Base-by-base conservation (phyloP, 1,140 invertebrate genomes). In the Drosophila repletoides region DNA sequence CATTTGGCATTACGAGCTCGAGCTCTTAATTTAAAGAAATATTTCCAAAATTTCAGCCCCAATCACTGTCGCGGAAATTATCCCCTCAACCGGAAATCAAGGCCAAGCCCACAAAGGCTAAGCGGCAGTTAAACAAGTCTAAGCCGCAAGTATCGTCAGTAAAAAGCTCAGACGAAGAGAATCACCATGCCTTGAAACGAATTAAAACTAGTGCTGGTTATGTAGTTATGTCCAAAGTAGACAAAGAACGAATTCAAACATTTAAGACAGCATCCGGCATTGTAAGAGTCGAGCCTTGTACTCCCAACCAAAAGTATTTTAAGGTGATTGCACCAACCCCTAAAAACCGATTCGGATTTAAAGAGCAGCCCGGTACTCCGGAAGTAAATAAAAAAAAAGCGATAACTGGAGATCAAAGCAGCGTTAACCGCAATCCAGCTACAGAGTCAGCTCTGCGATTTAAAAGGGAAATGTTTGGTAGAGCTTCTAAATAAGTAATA, bases 101-200 rank as follows among this genome's bases (percentile, higher is more conserved):
- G 1, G 24, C 7, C 5, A 58, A 63, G 5, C 5, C 5, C 5
- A 10, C 0, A 0, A 33, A 38, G 7, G 10, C 41, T 4, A 72
- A 69, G 19, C 51, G 26, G 0, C 0, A 22, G 3, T 2, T 6
- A 7, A 10, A 31, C 22, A 43, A 76, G 53, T 0, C 36, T 0
- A 41, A 53, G 14, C n/a, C 6, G 4, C 22, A 40, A 29, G 14
- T 10, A 7, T 73, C 79, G 1, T 74, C 79, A 21, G 2, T 46
- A 0, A 86, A 80, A n/a, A 86, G 72, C 17, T 86, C 81, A 0
- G 81, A 86, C 34, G 72, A 87, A 17, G 80, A 86, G 36, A 87
- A 80, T 40, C 53, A 58, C 1, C 12, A 24, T 5, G 36, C 1
- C 5, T 29, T 61, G 1, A 51, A 72, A 6, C 60, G 51, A 1